Evolutionary conservation across 23 tunicate species (phyloP), one percentile per base, ranked within the genome.

Genomic region (Trididemnum nubilum): DNA sequence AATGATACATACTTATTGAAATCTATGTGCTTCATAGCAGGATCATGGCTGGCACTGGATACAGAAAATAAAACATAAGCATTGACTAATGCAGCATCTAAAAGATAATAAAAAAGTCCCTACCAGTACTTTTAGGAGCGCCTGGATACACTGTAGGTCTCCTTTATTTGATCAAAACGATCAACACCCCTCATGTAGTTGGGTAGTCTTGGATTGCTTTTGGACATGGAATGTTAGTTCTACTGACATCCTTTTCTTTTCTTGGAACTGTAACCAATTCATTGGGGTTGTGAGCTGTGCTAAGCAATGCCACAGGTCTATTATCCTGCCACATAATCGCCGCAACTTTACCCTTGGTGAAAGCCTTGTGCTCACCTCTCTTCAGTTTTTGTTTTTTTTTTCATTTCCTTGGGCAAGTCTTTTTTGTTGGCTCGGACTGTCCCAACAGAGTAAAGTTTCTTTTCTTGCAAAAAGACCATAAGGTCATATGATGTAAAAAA

Each of bases 181-280:
- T 78, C 82, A 57, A 57, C 82, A 1, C 82, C 82, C 5, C 82
- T 54, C 82, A 57, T 78, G 82, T 27, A 78, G 36, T 23, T 5
- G 69, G 54, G 82, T 78, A 78, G 2, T 54, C 73, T 38, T 54
- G 24, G 7, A 78, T 27, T 4, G 38, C 82, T 78, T 76, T 44
- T 37, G 81, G 81, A 23, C 81, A 76, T 7, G 81, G 25, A 18
- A 76, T 73, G n/a, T 21, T 29, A 15, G 65, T n/a, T 25, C n/a
- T 51, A 19, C 34, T 37, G 22, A 73, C 70, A 78, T 59, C 82
- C 22, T 57, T 59, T 25, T 33, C 82, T 22, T 36, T 57, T 33
- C 73, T 57, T 33, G 21, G 54, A 2, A 78, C 82, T 1, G 36
- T 28, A 9, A 31, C 38, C 2, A 78, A 19, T 4, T 54, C 72